Base-by-base conservation (phyloP, 2,113 vertebrate species). In the Panurus biarmicus region DNA sequence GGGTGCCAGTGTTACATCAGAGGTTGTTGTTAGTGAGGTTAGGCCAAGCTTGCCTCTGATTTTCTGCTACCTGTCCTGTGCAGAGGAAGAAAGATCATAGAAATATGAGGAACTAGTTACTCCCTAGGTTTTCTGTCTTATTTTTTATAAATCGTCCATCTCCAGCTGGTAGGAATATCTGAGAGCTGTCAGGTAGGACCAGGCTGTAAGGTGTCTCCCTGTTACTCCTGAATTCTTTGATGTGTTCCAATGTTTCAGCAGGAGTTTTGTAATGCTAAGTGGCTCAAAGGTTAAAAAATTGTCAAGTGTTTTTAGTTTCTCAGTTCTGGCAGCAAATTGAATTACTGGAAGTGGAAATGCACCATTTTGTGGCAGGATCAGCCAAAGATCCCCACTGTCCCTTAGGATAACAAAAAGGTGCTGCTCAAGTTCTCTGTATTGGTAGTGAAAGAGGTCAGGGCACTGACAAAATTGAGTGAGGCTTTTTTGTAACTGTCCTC, bases 341-440 rank as follows among this genome's bases (percentile, higher is more conserved):
- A 22, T 40, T 0, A 4, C 29, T 48, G 45, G 24, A 51, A 69
- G 14, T 57, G 12, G 28, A 54, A 64, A 28, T 0, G 3, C 2
- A 1, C 8, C 44, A 19, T 24, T 87, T 33, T 54, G 29, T 54
- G 45, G 15, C 33, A 38, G 65, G 35, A 60, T 56, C 61, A 35
- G 19, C 7, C 33, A 50, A 51, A 85, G 38, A 66, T 23, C 38
- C 42, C 3, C 2, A 4, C 5, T 31, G 20, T 74, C n/a, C 50
- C 28, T 65, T 12, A 35, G 26, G 9, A 20, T 36, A 20, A 21
- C 7, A 11, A 1, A 11, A 12, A n/a, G 25, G 7, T 21, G 26
- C 48, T 79, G 11, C n/a, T 79, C 31, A 22, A 9, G 2, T 45
- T 9, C 0, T 2, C 2, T 16, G 4, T 56, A 4, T 51, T 65